Conservation (phyloP, 2,888 invertebrate genomes). For the Mesodorylaimus sp. region DNA sequence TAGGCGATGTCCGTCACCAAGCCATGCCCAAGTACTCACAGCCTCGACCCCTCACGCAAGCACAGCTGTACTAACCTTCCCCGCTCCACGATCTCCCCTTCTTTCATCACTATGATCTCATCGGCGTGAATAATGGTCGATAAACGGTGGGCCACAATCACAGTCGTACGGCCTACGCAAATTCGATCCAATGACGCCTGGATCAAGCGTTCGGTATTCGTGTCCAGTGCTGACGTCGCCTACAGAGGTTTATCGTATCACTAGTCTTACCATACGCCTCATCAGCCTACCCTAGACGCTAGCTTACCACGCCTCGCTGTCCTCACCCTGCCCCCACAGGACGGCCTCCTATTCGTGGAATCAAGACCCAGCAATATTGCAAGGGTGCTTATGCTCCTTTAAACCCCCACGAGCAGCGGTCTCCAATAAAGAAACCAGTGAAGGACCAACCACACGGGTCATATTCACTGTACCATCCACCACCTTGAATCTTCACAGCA, state of each 20-base stretch:
- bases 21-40: too few species aligned
- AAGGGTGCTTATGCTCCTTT: too few species aligned
- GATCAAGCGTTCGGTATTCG: constrained; percentile 76
- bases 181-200: constrained; percentile 57
- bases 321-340: too few species aligned
- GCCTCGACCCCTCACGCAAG: too few species aligned
- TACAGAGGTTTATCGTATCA: constrained; percentile 16
- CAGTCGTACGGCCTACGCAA: constrained; percentile 66
- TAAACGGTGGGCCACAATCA: constrained; percentile 74
- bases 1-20: too few species aligned
- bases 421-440: too few species aligned
- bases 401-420: too few species aligned
- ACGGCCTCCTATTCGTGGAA: too few species aligned
- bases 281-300: background rate
- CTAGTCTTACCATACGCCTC: constrained; percentile 39
- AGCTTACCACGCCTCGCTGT: background rate
- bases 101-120: constrained; percentile 73
- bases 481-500: too few species aligned
- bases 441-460: too few species aligned
- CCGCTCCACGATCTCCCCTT: constrained; percentile 73
- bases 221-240: constrained; percentile 65
- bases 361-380: too few species aligned
- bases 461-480: too few species aligned
- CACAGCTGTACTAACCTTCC: constrained; percentile 46
- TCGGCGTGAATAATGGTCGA: constrained; percentile 87